Conservation (phyloP, 2,113 vertebrate species). For the Tetrax tetrax region DNA sequence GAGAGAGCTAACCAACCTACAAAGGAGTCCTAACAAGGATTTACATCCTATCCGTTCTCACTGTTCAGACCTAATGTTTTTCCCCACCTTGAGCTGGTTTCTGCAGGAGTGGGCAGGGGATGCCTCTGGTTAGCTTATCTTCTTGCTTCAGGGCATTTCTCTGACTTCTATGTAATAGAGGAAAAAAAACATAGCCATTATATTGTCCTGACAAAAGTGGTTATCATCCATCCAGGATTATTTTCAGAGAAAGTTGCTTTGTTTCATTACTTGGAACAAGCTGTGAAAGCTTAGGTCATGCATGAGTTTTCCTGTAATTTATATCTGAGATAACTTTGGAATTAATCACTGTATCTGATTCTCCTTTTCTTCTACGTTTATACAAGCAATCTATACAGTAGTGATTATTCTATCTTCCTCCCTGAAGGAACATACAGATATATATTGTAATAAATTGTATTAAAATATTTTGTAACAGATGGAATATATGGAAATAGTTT, state of each 20-base stretch:
- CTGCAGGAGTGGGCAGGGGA: not conserved
- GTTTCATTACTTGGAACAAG: not conserved
- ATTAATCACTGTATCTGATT: not conserved
- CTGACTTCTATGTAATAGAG: not conserved
- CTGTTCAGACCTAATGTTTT: not conserved
- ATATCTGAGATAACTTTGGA: not conserved
- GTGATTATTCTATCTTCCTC: not conserved
- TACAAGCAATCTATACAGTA: not conserved
- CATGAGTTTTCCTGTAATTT: not conserved
- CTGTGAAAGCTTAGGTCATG: not conserved
- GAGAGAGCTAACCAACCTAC: not conserved
- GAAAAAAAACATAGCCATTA: not conserved
- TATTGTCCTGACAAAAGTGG: not conserved
- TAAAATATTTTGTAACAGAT: not conserved
- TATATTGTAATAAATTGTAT: not conserved
- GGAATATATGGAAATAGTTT: not conserved
- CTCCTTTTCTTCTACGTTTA: not conserved
- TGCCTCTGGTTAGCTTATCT: not conserved
- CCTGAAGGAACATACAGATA: not conserved
- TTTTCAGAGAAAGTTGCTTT: not conserved
- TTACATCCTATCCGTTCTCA: not conserved
- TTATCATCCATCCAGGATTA: not conserved
- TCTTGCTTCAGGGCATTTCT: not conserved
- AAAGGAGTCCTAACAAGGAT: not conserved
- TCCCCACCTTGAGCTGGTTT: fast-evolving